Conservation (phyloP, 1,140 invertebrate genomes). For the Drosophila athabasca region DNA sequence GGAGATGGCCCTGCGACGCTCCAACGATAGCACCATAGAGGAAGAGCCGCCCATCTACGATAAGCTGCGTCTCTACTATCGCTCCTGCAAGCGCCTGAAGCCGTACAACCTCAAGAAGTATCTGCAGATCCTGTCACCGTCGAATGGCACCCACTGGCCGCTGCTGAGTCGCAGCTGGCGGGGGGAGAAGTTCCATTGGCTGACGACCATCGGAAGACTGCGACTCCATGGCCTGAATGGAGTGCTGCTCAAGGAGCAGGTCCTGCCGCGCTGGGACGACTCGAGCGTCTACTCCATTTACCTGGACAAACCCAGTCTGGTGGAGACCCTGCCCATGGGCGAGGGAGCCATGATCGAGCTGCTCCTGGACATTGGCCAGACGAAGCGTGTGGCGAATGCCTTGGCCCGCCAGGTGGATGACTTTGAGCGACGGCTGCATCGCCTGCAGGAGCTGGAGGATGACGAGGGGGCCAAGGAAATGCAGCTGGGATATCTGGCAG, state of each 20-base stretch:
- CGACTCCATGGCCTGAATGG: slow-evolving; percentile 71
- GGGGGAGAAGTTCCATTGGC: slow-evolving; percentile 66
- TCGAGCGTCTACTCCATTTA: slow-evolving; percentile 65
- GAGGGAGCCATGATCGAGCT: slow-evolving; percentile 77
- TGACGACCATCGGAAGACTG: slow-evolving; percentile 61
- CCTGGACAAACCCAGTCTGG: slow-evolving; percentile 67
- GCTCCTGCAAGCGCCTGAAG: slow-evolving; percentile 75
- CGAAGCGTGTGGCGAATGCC: slow-evolving; percentile 71
- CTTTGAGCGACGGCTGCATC: slow-evolving; percentile 70
- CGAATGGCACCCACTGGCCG: slow-evolving; percentile 58
- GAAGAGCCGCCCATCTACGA: slow-evolving; percentile 28
- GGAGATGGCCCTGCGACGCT: slow-evolving; percentile 57
- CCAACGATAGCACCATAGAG: slow-evolving; percentile 36
- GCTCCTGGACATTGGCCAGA: slow-evolving; percentile 75
- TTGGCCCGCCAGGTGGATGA: slow-evolving; percentile 63
- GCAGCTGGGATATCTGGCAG: slow-evolving; percentile 68
- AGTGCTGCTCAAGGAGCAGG: slow-evolving; percentile 67
- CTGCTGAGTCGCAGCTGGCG: slow-evolving; percentile 68
- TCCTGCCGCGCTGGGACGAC: slow-evolving; percentile 78
- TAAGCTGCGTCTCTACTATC: slow-evolving; percentile 68
- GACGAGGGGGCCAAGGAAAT: slow-evolving; percentile 74
- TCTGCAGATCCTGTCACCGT: slow-evolving; percentile 59
- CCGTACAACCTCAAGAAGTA: slow-evolving; percentile 81
- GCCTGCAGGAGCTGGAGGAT: slow-evolving; percentile 74
- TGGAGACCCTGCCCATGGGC: slow-evolving; percentile 70